Evolutionary conservation across 2,888 invertebrate species (phyloP), one percentile per base, ranked within the genome.

Genomic region (Lumbricus terrestris): DNA sequence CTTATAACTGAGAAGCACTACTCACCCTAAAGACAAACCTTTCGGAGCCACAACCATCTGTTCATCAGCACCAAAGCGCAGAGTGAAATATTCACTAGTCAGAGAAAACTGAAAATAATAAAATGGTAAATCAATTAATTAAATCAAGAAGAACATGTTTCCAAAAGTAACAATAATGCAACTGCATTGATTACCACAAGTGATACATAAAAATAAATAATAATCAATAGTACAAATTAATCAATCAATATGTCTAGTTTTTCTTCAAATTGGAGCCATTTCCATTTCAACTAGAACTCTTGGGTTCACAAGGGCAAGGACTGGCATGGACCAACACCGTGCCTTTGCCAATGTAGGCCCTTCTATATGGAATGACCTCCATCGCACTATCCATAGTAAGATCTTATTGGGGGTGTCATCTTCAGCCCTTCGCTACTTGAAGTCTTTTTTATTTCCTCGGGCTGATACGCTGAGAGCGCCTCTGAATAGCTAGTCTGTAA

Each of bases 11-110:
- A n/a, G 69, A 11, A 69, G n/a, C 29, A 69, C 4, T n/a, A 69
- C 85, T 85, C 37, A 85, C 85, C 85, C 85, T 20, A 85, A 37
- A 20, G 85, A 37, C 34, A 85, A 16, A 23, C 85, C 85, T 85
- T 37, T 85, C 6, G 85, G 85, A 85, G 85, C 37, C 85, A 37
- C 85, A 5, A 85, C 37, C 85, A 85, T 34, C 29, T 35, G 34
- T 85, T 85, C 85, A 35, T 85, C 85, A 20, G 85, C 85, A 23
- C 37, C 85, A 85, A 85, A 85, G 34, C 85, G 85, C 23, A 85
- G 85, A 85, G 85, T 85, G 35, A 85, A 85, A 37, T 85, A 85
- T 35, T 85, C 85, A 35, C n/a, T 85, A 23, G 35, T 85, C 8
- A 85, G 85, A 35, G 85, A 85, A 85, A 85, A 85, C 85, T 85